A percentile compares a stretch with the other conserved stretches of the same genome.
Conservation (phyloP, 2,113 vertebrate genomes). For the Albula goreensis region DNA sequence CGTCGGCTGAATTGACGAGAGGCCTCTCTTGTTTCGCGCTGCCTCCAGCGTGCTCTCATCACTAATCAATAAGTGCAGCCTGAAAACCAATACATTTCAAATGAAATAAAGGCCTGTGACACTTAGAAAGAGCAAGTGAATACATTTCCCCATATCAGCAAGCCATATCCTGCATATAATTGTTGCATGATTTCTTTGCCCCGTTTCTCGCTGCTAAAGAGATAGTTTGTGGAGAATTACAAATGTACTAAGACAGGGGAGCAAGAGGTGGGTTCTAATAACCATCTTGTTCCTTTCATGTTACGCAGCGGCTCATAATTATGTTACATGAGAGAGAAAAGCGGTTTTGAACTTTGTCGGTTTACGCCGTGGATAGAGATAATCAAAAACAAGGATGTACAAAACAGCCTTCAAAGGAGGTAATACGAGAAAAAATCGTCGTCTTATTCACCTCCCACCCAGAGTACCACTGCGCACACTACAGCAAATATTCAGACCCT, state of each 20-base stretch:
- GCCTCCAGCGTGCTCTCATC: constrained; percentile 46
- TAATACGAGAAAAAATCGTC: background rate
- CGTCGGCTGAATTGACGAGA: background rate
- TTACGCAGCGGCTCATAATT: background rate
- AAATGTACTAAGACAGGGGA: background rate
- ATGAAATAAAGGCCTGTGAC: constrained; percentile 50
- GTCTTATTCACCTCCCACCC: background rate
- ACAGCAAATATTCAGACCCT: background rate
- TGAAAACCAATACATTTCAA: constrained; percentile 51
- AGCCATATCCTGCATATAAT: constrained; percentile 48
- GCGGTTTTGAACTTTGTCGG: background rate
- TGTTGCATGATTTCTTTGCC: constrained; percentile 38
- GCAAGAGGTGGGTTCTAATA: background rate
- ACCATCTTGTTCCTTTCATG: background rate
- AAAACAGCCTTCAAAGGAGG: background rate
- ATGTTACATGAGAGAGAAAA: background rate
- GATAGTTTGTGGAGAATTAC: background rate
- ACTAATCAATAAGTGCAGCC: constrained; percentile 60
- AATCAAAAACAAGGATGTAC: background rate
- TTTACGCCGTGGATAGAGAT: background rate
- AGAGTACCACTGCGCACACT: background rate
- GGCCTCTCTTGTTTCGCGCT: constrained; percentile 42
- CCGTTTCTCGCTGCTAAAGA: background rate
- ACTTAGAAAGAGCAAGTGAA: constrained; percentile 20
- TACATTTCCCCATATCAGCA: constrained; percentile 40